Base-by-base conservation (phyloP, 2,888 invertebrate genomes). In the Cetonia aurata region DNA sequence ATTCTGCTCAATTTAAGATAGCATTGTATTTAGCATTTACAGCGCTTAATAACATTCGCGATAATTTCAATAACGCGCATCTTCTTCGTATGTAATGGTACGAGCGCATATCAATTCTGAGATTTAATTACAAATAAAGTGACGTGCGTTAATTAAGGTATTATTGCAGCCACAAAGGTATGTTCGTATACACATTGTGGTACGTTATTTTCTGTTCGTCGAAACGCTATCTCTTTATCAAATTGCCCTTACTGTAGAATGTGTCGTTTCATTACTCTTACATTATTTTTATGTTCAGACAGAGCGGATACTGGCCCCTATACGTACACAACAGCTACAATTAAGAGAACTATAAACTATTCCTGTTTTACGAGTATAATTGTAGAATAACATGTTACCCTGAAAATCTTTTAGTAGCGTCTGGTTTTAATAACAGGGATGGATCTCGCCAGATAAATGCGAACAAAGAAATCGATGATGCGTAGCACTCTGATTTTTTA, bases 351-450 rank as follows among this genome's bases (percentile, higher is more conserved):
- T 65, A 65, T 65, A 65, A 65, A 65, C 62, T 65, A 65, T 65
- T 65, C 37, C 41, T 50, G 62, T 65, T 52, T 65, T 65, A 65
- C 50, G 62, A n/a, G 17, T 52, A 65, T 65, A 65, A 65, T 65
- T 60, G 60, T 60, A 31, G 60, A 60, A 60, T 60, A 60, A 46
- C 60, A 60, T 60, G 60, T 60, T 60, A 60, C 46, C 25, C 60
- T 46, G 59, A 19, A 57, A 69, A 52, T 59, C 69, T 69, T 59
- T 60, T 69, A 69, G 57, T 52, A 52, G 19, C 50, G 52, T 69
- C 69, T 69, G 69, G 69, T 69, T 60, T 69, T 69, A 69, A 69
- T 69, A 67, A 67, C 50, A 60, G 59, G 69, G 69, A 69, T 69
- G 69, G 50, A 50, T 69, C 41, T 57, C 37, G 33, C 46, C 25